phyloP scores from a whole-genome alignment of 2,797 vertebrate genomes.

The Knipowitschia caucasica region DNA sequence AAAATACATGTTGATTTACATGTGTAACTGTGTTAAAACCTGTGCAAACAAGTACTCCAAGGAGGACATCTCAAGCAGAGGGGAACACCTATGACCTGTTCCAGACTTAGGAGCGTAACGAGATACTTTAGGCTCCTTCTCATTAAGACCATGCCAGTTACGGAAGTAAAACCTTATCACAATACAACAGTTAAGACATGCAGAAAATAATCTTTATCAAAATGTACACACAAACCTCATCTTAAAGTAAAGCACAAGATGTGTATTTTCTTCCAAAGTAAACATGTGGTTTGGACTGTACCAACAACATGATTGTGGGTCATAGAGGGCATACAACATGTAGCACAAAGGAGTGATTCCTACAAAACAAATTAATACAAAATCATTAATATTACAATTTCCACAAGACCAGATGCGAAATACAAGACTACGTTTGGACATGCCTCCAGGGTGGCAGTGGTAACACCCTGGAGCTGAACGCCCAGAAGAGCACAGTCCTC shows the following conservation, averaged over 20 bases:
- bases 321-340: slow-evolving; percentile 84
- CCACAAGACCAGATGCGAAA: too few relatives aligned
- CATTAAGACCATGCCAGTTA: slow-evolving; percentile 87
- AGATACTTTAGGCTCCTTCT: slow-evolving; percentile 73
- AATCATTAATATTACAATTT: too few relatives aligned
- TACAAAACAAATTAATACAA: slow-evolving; percentile 46
- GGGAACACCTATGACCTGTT: slow-evolving; percentile 50
- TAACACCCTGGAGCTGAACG: too few relatives aligned
- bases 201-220: background rate
- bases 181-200: background rate
- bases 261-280: slow-evolving; percentile 53
- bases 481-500: too few relatives aligned
- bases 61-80: slow-evolving; percentile 81
- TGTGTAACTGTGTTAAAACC: slow-evolving; percentile 60
- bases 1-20: background rate
- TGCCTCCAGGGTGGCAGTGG: too few relatives aligned
- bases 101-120: slow-evolving; percentile 62
- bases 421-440: too few relatives aligned
- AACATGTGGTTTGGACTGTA: slow-evolving; percentile 87
- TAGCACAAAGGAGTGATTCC: slow-evolving; percentile 87
- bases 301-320: slow-evolving; percentile 76
- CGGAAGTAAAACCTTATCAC: slow-evolving; percentile 82
- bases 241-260: slow-evolving; percentile 76
- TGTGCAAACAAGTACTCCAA: slow-evolving; percentile 90
- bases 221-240: slow-evolving; percentile 83